These are phyloP conservation scores for Disparrhopalites patrizii DNA, from an alignment of 2,888 invertebrate species.

Conservation along the genomic window DNA sequence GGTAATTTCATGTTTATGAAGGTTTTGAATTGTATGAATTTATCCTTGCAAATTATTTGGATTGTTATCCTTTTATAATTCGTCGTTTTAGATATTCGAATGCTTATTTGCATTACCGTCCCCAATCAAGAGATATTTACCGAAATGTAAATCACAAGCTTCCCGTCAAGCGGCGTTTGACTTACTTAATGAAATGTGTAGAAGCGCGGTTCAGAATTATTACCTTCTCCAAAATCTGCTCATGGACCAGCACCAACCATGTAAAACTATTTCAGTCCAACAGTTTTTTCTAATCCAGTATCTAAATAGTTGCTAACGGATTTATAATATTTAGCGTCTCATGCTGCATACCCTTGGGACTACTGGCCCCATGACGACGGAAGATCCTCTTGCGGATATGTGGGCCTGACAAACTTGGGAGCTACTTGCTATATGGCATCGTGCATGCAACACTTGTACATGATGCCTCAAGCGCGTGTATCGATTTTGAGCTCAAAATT, in stretches of 20 bases:
- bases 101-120: conserved; percentile 87
- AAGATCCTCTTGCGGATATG: conserved; percentile 88
- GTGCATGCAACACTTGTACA: conserved; percentile 93
- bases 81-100: conserved; percentile 59
- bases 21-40: conserved; percentile 1
- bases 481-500: conserved; percentile 76
- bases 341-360: conserved; percentile 89
- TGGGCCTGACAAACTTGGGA: conserved; percentile 88
- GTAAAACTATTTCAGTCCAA: too few relatives aligned
- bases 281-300: neutral
- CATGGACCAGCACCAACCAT: conserved; percentile 78
- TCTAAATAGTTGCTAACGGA: neutral
- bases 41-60: neutral
- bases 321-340: conserved; percentile 65
- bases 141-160: conserved; percentile 85
- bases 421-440: conserved; percentile 98
- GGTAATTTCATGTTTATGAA: conserved; percentile 50
- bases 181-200: conserved; percentile 79
- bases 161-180: conserved; percentile 89
- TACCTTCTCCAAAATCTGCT: conserved; percentile 75
- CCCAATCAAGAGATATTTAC: conserved; percentile 75
- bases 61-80: neutral
- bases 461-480: conserved; percentile 90
- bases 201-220: conserved; percentile 80
- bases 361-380: conserved; percentile 98